These are phyloP conservation scores for Netelia inedita DNA, from an alignment of 2,888 invertebrate species.

Conservation along the genomic window DNA sequence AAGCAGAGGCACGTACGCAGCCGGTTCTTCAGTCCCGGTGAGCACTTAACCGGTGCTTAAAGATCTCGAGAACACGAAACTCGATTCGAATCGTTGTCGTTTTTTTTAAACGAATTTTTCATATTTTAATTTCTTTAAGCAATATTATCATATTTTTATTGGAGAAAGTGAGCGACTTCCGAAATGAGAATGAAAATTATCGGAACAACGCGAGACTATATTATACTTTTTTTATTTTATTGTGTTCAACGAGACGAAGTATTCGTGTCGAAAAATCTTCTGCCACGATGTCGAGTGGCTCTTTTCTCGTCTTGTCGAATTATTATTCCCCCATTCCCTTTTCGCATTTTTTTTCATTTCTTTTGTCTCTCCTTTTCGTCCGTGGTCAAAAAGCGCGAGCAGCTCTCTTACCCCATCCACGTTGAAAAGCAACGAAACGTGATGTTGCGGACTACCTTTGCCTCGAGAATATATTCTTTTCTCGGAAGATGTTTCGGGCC, in stretches of 20 bases:
- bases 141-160: neutral
- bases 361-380: slow-evolving; percentile 55
- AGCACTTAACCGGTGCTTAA: slow-evolving; percentile 57
- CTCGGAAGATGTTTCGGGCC: slow-evolving; percentile 55
- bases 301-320: slow-evolving; percentile 54
- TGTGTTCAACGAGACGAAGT: neutral
- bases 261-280: slow-evolving; percentile 36
- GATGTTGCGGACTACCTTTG: slow-evolving; percentile 55
- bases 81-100: neutral
- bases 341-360: slow-evolving; percentile 49
- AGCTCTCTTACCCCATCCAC: slow-evolving; percentile 32
- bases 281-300: slow-evolving; percentile 56
- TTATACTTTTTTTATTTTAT: slow-evolving; percentile 53
- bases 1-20: slow-evolving; percentile 62
- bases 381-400: slow-evolving; percentile 52
- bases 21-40: slow-evolving; percentile 47
- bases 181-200: slow-evolving; percentile 68
- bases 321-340: slow-evolving; percentile 60
- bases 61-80: slow-evolving; percentile 53
- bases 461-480: slow-evolving; percentile 42
- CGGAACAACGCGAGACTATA: slow-evolving; percentile 48
- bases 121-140: slow-evolving; percentile 22
- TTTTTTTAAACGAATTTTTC: neutral
- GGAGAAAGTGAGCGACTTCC: slow-evolving; percentile 55
- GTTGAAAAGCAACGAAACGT: slow-evolving; percentile 52